phyloP scores from a whole-genome alignment of 2,113 vertebrate species.

The Plecturocebus donacophilus region DNA sequence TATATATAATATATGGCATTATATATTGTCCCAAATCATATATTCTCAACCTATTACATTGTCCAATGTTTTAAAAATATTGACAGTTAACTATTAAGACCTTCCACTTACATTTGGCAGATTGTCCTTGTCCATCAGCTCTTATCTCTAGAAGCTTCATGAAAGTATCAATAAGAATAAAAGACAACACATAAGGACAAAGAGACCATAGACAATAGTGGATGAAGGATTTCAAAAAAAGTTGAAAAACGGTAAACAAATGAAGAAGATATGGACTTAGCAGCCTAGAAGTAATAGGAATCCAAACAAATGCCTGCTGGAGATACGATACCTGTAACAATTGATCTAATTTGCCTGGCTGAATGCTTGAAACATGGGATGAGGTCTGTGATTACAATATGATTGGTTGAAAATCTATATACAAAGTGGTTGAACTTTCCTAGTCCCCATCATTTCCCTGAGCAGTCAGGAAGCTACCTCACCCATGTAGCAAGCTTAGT shows the following conservation, averaged over 20 bases:
- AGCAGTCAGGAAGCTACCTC: neutral
- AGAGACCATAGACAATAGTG: neutral
- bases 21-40: neutral
- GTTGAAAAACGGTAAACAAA: neutral
- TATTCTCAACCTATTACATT: neutral
- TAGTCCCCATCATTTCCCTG: neutral
- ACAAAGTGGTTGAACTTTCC: neutral
- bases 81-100: neutral
- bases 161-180: neutral
- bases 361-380: neutral
- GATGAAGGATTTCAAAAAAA: neutral
- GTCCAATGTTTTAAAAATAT: neutral
- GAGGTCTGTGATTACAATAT: neutral
- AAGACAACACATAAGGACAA: neutral
- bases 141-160: neutral
- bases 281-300: neutral
- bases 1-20: neutral
- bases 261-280: neutral
- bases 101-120: neutral
- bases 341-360: neutral
- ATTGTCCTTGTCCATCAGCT: neutral
- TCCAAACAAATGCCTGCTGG: neutral
- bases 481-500: neutral
- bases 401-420: neutral
- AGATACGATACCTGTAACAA: neutral